Percentiles rank a stretch among this genome's conserved stretches.
These are phyloP conservation scores for Osmerus eperlanus DNA, from an alignment of 2,113 vertebrate species.

Conservation along the genomic window DNA sequence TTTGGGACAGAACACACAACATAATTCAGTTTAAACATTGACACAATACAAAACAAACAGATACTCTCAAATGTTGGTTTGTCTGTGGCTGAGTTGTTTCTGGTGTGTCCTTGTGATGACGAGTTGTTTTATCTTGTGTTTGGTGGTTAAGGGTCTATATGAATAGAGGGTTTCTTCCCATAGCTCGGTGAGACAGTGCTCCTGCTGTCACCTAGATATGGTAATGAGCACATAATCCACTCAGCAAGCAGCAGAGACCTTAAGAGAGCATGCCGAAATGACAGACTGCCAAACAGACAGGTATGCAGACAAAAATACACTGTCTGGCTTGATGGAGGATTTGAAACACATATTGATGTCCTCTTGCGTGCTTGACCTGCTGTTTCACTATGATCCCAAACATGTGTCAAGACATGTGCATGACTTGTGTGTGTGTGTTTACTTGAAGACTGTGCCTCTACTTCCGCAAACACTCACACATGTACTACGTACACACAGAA, in stretches of 20 bases:
- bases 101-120: too few relatives aligned
- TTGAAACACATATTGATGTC: background rate
- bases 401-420: background rate
- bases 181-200: constrained; percentile 26
- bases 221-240: constrained; percentile 39
- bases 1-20: too few relatives aligned
- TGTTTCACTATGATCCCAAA: background rate
- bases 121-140: background rate
- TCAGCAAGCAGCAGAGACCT: constrained; percentile 14
- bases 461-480: too few relatives aligned
- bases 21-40: too few relatives aligned
- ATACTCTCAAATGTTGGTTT: too few relatives aligned
- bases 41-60: too few relatives aligned
- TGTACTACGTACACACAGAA: too few relatives aligned
- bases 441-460: too few relatives aligned
- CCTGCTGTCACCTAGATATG: constrained; percentile 38
- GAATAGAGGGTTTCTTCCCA: constrained; percentile 36
- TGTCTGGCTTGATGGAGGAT: too few relatives aligned
- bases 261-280: background rate
- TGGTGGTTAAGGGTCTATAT: constrained; percentile 16
- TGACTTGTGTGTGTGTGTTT: background rate
- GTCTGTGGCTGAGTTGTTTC: too few relatives aligned
- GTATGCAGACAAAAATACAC: too few relatives aligned
- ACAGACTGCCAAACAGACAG: background rate
- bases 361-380: background rate